Percentiles rank a stretch among this genome's conserved stretches.
Conservation (phyloP, 2,797 vertebrate genomes). For the Gephyroberyx darwinii region DNA sequence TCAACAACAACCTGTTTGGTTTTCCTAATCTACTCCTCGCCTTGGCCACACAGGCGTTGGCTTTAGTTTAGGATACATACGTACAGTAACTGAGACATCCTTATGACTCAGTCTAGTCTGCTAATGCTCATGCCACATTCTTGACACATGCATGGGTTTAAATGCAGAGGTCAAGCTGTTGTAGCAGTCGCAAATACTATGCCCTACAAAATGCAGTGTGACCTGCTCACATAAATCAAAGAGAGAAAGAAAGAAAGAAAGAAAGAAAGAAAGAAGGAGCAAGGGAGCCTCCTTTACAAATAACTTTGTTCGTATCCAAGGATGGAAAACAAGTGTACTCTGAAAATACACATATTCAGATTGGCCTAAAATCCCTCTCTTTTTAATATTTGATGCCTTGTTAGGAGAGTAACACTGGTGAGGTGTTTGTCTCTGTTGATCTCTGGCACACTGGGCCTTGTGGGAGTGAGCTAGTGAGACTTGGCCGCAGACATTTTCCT, state of each 20-base stretch:
- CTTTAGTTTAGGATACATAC: slow-evolving; percentile 48
- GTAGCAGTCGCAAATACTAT: background rate
- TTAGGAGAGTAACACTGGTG: slow-evolving; percentile 62
- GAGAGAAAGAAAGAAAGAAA: slow-evolving; percentile 24
- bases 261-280: slow-evolving; percentile 29
- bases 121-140: background rate
- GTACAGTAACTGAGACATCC: slow-evolving; percentile 37
- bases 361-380: slow-evolving; percentile 62
- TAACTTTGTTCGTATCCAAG: slow-evolving; percentile 45
- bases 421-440: slow-evolving; percentile 76
- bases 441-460: slow-evolving; percentile 75
- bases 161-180: slow-evolving; percentile 35
- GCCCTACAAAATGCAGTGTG: too few relatives aligned
- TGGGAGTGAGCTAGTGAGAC: slow-evolving; percentile 70
- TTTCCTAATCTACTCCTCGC: slow-evolving; percentile 54
- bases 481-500: slow-evolving; percentile 81
- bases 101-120: background rate
- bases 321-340: slow-evolving; percentile 69
- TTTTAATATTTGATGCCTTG: slow-evolving; percentile 75
- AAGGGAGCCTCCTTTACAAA: slow-evolving; percentile 35
- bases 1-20: slow-evolving; percentile 49
- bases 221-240: background rate
- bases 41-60: slow-evolving; percentile 61
- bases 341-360: slow-evolving; percentile 66
- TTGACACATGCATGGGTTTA: slow-evolving; percentile 17